Conservation (phyloP, 2,113 vertebrate species). For the Gavia stellata region DNA sequence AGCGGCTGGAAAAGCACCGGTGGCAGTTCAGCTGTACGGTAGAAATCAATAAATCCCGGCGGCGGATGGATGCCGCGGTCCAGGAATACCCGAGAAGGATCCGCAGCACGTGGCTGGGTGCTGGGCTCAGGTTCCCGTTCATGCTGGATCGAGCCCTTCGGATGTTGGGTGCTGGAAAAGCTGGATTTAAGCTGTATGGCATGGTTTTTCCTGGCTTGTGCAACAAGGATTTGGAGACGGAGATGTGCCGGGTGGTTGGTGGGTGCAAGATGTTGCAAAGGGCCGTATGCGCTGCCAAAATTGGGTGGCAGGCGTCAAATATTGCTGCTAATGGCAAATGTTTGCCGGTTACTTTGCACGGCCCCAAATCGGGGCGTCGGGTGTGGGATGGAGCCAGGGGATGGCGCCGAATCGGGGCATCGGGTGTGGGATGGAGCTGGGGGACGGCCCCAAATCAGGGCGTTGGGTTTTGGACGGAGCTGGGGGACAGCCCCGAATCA, state of each 20-base stretch:
- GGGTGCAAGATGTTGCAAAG: no score
- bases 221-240: not conserved
- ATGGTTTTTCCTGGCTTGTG: not conserved
- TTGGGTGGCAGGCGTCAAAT: not conserved
- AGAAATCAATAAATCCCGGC: not conserved
- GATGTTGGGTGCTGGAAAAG: not conserved
- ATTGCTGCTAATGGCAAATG: not conserved
- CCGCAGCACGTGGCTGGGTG: not conserved
- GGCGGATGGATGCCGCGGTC: not conserved
- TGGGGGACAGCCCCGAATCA: rapidly evolving
- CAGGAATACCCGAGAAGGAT: not conserved
- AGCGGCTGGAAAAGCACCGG: not conserved
- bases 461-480: not conserved
- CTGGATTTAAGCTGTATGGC: not conserved
- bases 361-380: rapidly evolving
- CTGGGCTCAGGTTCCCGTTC: rapidly evolving
- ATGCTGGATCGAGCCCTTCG: rapidly evolving
- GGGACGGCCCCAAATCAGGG: rapidly evolving
- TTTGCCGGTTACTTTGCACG: not conserved
- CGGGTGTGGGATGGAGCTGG: no score
- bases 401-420: rapidly evolving
- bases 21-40: rapidly evolving
- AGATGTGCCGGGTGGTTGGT: rapidly evolving
- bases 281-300: not conserved
- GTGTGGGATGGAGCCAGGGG: not conserved